Percentiles rank a stretch among this genome's conserved stretches.
Evolutionary conservation across 2,113 vertebrate genomes (phyloP).

Genomic region (Dasyprocta punctata): DNA sequence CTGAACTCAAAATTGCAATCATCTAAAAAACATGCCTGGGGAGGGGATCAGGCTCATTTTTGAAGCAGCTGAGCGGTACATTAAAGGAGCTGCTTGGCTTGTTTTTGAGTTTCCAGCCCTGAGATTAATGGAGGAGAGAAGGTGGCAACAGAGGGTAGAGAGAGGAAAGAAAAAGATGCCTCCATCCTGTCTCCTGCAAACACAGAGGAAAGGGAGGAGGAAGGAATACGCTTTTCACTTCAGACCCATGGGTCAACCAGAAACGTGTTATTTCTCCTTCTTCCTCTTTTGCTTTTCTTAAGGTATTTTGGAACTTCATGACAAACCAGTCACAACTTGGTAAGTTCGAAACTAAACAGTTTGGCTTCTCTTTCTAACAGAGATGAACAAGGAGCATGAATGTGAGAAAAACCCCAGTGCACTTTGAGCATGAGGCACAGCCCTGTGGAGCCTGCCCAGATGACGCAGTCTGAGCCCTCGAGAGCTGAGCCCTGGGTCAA

Average conservation of each 20-base stretch:
- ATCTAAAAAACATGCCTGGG: neutral
- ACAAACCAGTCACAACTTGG: neutral
- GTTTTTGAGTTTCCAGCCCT: neutral
- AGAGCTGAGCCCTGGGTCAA: neutral
- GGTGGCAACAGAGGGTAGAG: no score
- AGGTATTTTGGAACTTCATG: neutral
- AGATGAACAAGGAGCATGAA: neutral
- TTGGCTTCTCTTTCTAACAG: neutral
- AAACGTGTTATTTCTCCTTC: neutral
- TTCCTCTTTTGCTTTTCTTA: neutral
- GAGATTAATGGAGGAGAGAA: neutral
- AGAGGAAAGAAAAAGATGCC: no score
- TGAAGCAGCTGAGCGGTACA: neutral
- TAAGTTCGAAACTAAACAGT: neutral
- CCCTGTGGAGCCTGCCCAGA: neutral
- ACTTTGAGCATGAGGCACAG: neutral
- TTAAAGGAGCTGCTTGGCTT: neutral
- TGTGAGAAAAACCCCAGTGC: neutral
- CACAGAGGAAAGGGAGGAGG: no score
- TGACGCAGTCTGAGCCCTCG: neutral
- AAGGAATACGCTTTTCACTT: neutral
- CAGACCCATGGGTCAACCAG: neutral
- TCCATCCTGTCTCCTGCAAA: neutral
- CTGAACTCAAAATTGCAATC: slow-evolving; percentile 7
- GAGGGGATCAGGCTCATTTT: neutral